Evolutionary conservation across 2,113 vertebrate genomes (phyloP).

Genomic region (Syrrhaptes paradoxus): DNA sequence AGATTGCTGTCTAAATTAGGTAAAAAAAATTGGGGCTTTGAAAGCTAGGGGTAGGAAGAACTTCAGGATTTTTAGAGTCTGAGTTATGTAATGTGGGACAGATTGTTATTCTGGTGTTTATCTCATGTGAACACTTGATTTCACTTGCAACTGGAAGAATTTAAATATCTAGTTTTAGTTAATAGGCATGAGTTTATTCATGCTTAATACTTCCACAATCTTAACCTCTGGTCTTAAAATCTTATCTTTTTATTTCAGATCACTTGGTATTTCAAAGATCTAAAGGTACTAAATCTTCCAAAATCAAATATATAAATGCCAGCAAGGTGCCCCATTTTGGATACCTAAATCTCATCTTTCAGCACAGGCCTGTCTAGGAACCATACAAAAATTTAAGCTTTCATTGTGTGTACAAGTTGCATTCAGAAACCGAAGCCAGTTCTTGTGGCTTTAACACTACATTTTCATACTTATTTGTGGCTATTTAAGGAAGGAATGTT

Average conservation of each 20-base stretch:
- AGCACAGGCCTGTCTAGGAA: neutral
- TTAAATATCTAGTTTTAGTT: neutral
- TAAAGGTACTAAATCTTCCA: neutral
- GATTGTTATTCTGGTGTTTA: neutral
- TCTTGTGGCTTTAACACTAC: neutral
- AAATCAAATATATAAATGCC: neutral
- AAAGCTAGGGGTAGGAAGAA: neutral
- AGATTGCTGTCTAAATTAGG: neutral
- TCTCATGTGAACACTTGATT: neutral
- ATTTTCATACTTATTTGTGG: neutral
- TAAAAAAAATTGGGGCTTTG: neutral
- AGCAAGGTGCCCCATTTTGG: neutral
- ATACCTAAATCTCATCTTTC: neutral
- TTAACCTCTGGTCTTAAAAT: neutral
- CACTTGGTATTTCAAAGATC: neutral
- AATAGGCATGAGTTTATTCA: neutral
- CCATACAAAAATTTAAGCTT: neutral
- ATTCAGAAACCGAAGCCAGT: neutral
- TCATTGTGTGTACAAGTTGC: neutral
- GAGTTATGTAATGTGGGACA: neutral
- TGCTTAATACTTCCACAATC: neutral
- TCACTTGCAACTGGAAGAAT: neutral
- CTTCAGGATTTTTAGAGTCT: neutral
- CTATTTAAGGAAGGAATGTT: neutral
- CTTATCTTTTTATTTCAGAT: neutral